Evolutionary conservation across 2,113 vertebrate genomes (phyloP), one percentile per base, ranked within the genome.

Genomic region (Corvus cornix): DNA sequence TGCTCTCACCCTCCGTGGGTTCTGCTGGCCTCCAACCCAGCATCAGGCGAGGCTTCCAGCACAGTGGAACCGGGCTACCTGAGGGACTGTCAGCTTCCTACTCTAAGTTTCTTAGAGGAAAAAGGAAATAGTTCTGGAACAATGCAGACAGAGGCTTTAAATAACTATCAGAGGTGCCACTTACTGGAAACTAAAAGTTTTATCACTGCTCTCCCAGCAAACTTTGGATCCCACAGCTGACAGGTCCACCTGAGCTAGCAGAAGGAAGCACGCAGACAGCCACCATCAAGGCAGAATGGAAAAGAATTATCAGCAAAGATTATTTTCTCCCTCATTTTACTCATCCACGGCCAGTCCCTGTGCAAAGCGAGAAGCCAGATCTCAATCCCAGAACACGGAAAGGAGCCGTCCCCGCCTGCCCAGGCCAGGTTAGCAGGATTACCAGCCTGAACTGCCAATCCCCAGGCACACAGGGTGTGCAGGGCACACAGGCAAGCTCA

Each of bases 41-140:
- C 16, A 48, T 10, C 62, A 82, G 89, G 52, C 5, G 0, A 70
- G 43, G 21, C 60, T 51, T 69, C 68, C 35, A 88, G 68, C 0
- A 26, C 93, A 73, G 84, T 89, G 72, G 66, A 73, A 87, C 58
- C 0, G 0, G 39, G 69, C 68, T 93, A 96, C 90, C 78, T 84
- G 80, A 66, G 80, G 83, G 85, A 87, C 64, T 2, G 1, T 1
- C 20, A 2, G 69, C 56, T 96, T 93, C 94, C 94, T 85, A 77
- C 51, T 39, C 37, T 63, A 95, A 70, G 70, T 37, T 93, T 74
- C 81, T 66, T 16, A 79, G 43, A 96, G 91, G 96, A 95, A 97
- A 95, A 93, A 91, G 93, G 94, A 95, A 96, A 91, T 66, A 2
- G 16, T 26, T 64, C 26, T 82, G 41, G 46, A 96, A 96, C 93